Base-by-base conservation (phyloP, 2,888 invertebrate genomes). In the Tortrix viridana region DNA sequence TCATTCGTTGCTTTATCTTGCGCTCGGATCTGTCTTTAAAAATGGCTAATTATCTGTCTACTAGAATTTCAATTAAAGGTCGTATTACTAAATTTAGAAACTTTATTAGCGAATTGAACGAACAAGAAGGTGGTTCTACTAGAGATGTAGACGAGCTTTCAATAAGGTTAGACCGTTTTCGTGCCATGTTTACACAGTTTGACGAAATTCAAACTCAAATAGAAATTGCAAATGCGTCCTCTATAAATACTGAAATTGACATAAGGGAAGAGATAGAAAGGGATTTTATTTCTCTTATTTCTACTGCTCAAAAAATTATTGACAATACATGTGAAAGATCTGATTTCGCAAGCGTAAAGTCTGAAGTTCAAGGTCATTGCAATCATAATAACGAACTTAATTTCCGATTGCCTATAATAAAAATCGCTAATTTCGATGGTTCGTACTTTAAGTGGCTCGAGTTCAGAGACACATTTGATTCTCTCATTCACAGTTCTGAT, bases 381-480 rank as follows among this genome's bases (percentile, higher is more conserved):
- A 22, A 26, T 20, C 18, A 20, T 22, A 6, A 32, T 18, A 6
- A 43, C 19, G 12, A 60, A 9, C 5, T 66, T 5, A 43, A 59
- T 1, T 61, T 67, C 22, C 43, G 60, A 23, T 44, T 68, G 18
- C 68, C 65, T 9, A 37, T 46, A n/a, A 68, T 68, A 16, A 26
- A 65, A 60, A 68, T 66, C 9, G n/a, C 66, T 0, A 66, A 66
- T 37, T 68, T 66, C 47, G 60, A 66, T 38, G 68, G 68, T 5
- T n/a, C 63, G 1, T 68, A 66, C 49, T 65, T 65, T 16, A 56
- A 47, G 9, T 68, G 68, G 68, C 38, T 68, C 2, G 67, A 68
- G 49, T 67, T 68, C 18, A 57, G 60, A 3, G 67, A 68, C 23
- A 68, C 68, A 2, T 68, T 61, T 60, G 46, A 49, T 18, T 41